Percentiles rank a stretch among this genome's conserved stretches.
These are phyloP conservation scores for Troides aeacus DNA, from an alignment of 2,888 invertebrate species.

Conservation along the genomic window DNA sequence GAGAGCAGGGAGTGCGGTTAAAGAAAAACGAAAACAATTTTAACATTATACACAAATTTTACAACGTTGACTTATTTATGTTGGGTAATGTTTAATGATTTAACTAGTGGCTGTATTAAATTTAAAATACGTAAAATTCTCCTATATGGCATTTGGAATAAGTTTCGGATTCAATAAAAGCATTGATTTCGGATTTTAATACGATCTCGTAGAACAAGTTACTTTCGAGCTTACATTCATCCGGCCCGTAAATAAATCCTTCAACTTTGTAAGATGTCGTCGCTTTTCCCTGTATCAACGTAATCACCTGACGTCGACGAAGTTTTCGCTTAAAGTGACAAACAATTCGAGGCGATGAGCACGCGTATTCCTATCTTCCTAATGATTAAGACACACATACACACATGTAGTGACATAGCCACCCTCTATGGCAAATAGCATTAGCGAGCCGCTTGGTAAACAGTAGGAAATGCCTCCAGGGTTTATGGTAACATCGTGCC, in stretches of 20 bases:
- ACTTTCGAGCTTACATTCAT: conserved; percentile 48
- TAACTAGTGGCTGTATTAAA: no score
- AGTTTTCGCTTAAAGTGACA: conserved; percentile 64
- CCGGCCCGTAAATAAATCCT: conserved; percentile 54
- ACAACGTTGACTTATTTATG: no score
- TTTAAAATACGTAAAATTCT: no score
- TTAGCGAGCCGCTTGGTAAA: conserved; percentile 69
- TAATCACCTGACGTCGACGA: conserved; percentile 60
- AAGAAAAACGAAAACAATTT: conserved; percentile 14
- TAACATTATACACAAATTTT: conserved; percentile 25
- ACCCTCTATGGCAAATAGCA: conserved; percentile 68
- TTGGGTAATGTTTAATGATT: no score
- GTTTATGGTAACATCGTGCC: conserved; percentile 57
- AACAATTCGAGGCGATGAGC: conserved; percentile 56
- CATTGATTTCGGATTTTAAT: conserved; percentile 51
- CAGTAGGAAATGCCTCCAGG: conserved; percentile 54
- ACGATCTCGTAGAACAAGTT: conserved; percentile 44
- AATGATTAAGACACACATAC: conserved; percentile 68
- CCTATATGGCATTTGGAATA: no score
- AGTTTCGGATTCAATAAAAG: no score
- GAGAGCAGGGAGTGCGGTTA: conserved; percentile 37
- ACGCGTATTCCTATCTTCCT: conserved; percentile 62
- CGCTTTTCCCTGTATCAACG: conserved; percentile 43
- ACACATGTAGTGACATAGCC: conserved; percentile 65
- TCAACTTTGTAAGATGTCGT: conserved; percentile 44